Percentiles rank a stretch among this genome's conserved stretches.
phyloP scores from a whole-genome alignment of 2,113 vertebrate genomes.

The Rhizomys pruinosus region DNA sequence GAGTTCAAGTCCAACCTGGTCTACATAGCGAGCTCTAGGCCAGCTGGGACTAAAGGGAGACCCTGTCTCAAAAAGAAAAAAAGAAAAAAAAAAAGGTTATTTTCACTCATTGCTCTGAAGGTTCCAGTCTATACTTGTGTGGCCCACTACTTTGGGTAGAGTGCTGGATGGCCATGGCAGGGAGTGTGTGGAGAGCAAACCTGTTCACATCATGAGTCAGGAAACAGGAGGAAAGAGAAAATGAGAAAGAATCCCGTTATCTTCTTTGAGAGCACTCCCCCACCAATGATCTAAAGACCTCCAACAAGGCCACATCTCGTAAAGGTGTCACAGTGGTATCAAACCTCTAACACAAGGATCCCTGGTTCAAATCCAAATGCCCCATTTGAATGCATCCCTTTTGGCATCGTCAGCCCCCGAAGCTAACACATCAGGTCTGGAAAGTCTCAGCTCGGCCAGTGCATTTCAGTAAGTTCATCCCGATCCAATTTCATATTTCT shows the following conservation, averaged over 20 bases:
- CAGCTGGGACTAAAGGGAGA: too few relatives aligned
- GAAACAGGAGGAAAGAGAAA: background rate
- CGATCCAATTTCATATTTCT: background rate
- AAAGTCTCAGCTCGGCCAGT: background rate
- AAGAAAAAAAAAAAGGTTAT: background rate
- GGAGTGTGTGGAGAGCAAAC: background rate
- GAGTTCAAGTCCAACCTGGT: background rate
- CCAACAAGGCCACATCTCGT: too few relatives aligned
- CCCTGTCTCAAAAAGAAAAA: too few relatives aligned
- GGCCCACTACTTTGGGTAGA: background rate
- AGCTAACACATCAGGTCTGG: background rate
- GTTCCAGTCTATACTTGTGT: background rate
- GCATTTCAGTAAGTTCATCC: background rate
- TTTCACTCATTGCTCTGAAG: background rate
- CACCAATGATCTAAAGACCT: background rate
- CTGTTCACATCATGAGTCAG: background rate
- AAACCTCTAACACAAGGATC: too few relatives aligned
- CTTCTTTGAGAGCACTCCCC: background rate
- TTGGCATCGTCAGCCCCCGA: background rate
- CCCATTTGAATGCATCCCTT: background rate
- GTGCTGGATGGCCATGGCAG: background rate
- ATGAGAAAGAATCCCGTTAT: background rate
- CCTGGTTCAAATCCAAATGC: background rate
- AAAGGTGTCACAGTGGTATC: background rate
- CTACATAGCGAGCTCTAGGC: too few relatives aligned